Conservation (phyloP, 2,797 vertebrate species). For the Centropyge bicolor region DNA sequence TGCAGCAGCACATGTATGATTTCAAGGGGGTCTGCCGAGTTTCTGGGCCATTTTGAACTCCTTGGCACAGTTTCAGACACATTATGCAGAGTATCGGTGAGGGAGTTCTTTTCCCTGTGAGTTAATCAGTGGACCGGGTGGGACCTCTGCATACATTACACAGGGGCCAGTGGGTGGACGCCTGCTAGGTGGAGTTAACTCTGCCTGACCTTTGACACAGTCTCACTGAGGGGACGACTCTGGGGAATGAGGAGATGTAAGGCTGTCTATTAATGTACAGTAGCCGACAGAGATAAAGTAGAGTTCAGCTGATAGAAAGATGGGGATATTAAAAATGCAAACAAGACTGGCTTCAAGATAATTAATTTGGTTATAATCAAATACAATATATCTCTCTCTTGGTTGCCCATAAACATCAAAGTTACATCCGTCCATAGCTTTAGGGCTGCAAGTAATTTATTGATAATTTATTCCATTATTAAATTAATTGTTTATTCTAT, state of each 20-base stretch:
- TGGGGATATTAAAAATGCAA: neutral
- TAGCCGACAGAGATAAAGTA: neutral
- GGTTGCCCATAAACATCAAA: neutral
- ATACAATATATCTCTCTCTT: no score
- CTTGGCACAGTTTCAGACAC: constrained; percentile 19
- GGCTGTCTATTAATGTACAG: neutral
- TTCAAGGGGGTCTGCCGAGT: neutral
- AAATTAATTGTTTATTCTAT: neutral
- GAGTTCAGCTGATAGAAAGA: neutral
- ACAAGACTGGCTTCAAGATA: neutral
- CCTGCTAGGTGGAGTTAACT: constrained; percentile 10
- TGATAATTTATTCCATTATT: neutral
- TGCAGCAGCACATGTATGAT: neutral
- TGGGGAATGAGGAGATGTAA: neutral
- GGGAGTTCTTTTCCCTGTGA: neutral
- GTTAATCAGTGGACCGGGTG: constrained; percentile 10
- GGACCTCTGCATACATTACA: constrained; percentile 1
- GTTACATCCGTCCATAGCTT: neutral
- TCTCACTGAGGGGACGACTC: neutral
- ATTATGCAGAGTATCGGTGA: neutral
- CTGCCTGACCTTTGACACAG: constrained; percentile 26
- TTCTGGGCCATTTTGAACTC: constrained; percentile 13
- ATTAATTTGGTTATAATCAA: neutral
- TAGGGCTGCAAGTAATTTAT: neutral
- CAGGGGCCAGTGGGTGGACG: neutral